Evolutionary conservation across 2,797 vertebrate species (phyloP), one percentile per base, ranked within the genome.

Genomic region (Adelosebastes latens): DNA sequence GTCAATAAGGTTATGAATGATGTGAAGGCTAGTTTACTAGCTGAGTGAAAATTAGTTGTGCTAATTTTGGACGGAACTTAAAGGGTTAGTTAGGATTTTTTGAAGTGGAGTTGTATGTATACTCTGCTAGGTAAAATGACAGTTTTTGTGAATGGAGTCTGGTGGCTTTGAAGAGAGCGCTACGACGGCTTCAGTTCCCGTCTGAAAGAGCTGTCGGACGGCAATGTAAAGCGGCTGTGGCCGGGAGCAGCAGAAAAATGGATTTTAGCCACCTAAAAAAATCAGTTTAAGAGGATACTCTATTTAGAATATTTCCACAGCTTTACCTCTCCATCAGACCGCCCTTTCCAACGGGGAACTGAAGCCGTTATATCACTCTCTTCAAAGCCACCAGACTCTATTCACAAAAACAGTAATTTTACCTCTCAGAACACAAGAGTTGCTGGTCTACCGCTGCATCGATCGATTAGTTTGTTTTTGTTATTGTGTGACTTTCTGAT

Each of bases 381-480:
- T 39, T 13, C 36, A 13, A 39, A 39, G 36, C 12, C 36, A 39
- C 36, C 36, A 39, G 36, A 39, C 36, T 39, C 12, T 39, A 39
- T 39, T 39, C 36, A 39, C 36, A 39, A 39, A 39, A 39, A 13
- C 36, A 39, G 36, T 39, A 13, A 39, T 39, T 39, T 39, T 39
- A 39, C 36, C 36, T 13, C 36, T 13, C 36, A 39, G 12, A 13
- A 39, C 5, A 39, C 36, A 1, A 1, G 5, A 39, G 2, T 39
- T 39, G 36, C 36, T 39, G 36, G 36, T 5, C 36, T 39, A 39
- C 36, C 36, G 36, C 36, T 39, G 36, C 12, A 39, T 39, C 36
- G 0, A 39, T 39, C 36, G 36, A 14, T 39, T 39, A 0, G 36
- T 39, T 39, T 14, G 36, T 39, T 39, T 39, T 0, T 0, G 36